Conservation (phyloP, 1,140 invertebrate genomes). For the Cheumatopsyche charites region DNA sequence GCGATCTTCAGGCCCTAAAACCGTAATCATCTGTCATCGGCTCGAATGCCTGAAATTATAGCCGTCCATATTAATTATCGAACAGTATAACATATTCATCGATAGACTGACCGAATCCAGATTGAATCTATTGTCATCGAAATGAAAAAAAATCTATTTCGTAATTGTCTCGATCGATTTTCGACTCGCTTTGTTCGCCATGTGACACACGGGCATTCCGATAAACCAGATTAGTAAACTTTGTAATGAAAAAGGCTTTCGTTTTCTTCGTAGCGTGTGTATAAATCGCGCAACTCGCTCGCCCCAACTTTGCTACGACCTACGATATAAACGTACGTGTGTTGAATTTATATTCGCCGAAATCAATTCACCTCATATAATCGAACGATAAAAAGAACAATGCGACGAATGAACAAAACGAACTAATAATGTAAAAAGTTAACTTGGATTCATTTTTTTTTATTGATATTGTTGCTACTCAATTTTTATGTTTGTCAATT, state of each 20-base stretch:
- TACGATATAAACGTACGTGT: constrained; percentile 2
- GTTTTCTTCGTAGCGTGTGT: too few relatives aligned
- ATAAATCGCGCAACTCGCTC: too few relatives aligned
- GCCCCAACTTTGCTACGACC: not conserved
- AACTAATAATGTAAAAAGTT: too few relatives aligned
- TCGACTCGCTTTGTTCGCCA: constrained; percentile 1
- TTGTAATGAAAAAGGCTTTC: constrained; percentile 35
- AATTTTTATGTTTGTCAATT: too few relatives aligned
- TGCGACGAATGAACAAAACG: not conserved
- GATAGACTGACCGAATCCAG: too few relatives aligned
- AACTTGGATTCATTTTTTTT: too few relatives aligned
- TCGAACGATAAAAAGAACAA: constrained; percentile 26
- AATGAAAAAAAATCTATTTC: too few relatives aligned
- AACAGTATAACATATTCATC: too few relatives aligned
- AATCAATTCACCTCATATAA: constrained; percentile 24
- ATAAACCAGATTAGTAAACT: constrained; percentile 39
- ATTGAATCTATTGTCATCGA: too few relatives aligned
- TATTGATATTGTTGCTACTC: too few relatives aligned
- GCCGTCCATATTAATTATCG: not conserved
- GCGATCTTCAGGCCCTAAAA: not conserved
- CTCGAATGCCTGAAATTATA: not conserved
- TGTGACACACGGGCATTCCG: constrained; percentile 33
- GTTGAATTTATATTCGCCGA: constrained; percentile 12
- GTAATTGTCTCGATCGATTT: constrained; percentile 31
- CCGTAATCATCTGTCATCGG: constrained; percentile 19